These are phyloP conservation scores for Columbina picui DNA, from an alignment of 2,113 vertebrate species.

Conservation along the genomic window DNA sequence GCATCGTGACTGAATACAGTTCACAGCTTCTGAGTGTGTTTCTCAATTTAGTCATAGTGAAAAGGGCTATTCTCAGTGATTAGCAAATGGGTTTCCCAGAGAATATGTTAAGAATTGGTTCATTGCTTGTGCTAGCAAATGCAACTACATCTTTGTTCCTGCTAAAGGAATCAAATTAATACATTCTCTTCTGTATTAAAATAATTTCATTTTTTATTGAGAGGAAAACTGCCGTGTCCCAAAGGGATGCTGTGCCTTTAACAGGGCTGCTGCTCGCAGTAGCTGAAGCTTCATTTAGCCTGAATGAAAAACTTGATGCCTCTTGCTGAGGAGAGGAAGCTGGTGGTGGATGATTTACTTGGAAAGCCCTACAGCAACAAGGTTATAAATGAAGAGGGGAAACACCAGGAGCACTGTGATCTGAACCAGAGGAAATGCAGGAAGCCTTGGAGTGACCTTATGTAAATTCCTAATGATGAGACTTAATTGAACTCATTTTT, in stretches of 20 bases:
- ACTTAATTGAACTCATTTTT: constrained; percentile 33
- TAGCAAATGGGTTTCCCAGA: not conserved
- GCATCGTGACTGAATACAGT: rapidly evolving
- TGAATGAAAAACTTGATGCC: constrained; percentile 2
- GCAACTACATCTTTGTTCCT: not conserved
- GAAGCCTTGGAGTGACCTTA: constrained; percentile 57
- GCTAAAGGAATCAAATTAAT: not conserved
- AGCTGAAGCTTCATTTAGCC: constrained; percentile 46
- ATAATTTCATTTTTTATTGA: not conserved
- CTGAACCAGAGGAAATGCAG: constrained; percentile 24
- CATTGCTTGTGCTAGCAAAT: not conserved
- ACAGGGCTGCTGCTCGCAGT: not conserved
- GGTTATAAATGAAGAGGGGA: constrained; percentile 44
- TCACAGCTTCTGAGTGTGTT: not conserved
- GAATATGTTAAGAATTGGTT: not conserved
- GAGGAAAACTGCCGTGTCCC: not conserved
- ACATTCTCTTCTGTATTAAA: not conserved
- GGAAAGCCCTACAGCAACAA: constrained; percentile 19
- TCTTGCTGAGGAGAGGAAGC: constrained; percentile 58
- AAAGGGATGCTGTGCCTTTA: constrained; percentile 12
- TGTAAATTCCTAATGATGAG: constrained; percentile 55
- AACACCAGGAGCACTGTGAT: constrained; percentile 35
- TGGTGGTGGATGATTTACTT: constrained; percentile 63
- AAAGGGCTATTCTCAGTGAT: not conserved
- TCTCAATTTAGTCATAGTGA: not conserved